phyloP scores from a whole-genome alignment of 2,113 vertebrate genomes.

The Proterorhinus semilunaris region DNA sequence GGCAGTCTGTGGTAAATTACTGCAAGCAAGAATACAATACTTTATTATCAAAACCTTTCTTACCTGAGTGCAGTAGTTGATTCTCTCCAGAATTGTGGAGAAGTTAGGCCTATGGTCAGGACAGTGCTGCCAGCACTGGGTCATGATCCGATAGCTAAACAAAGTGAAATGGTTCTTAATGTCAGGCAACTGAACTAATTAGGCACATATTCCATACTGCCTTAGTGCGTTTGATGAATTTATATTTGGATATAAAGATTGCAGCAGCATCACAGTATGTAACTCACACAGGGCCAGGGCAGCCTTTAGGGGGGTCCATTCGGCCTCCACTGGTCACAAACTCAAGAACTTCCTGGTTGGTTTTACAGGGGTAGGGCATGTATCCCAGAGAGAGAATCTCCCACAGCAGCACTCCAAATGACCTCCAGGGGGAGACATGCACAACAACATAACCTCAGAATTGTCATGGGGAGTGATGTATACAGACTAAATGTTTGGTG shows the following conservation, averaged over 20 bases:
- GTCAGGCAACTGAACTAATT: not conserved
- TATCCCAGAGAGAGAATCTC: constrained; percentile 93
- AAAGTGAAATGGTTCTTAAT: not conserved
- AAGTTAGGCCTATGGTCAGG: constrained; percentile 89
- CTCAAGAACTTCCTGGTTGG: constrained; percentile 91
- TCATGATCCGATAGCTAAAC: constrained; percentile 88
- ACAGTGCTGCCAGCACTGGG: constrained; percentile 93
- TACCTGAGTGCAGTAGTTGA: constrained; percentile 92
- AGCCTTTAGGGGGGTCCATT: constrained; percentile 89
- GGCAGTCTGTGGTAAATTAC: not conserved
- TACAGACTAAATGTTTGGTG: no score
- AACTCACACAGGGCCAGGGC: constrained; percentile 91
- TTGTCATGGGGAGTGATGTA: no score
- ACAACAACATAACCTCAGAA: constrained; percentile 4
- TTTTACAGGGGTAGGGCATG: constrained; percentile 90
- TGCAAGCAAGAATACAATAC: not conserved
- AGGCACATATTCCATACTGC: not conserved
- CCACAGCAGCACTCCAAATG: constrained; percentile 93
- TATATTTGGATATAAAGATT: not conserved
- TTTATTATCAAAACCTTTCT: not conserved
- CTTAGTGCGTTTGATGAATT: not conserved
- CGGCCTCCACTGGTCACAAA: constrained; percentile 86
- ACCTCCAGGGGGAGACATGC: constrained; percentile 80
- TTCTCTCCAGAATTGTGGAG: constrained; percentile 86
- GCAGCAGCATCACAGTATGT: not conserved